Evolutionary conservation across 2,113 vertebrate species (phyloP), one percentile per base, ranked within the genome.

Genomic region (Scopus umbretta): DNA sequence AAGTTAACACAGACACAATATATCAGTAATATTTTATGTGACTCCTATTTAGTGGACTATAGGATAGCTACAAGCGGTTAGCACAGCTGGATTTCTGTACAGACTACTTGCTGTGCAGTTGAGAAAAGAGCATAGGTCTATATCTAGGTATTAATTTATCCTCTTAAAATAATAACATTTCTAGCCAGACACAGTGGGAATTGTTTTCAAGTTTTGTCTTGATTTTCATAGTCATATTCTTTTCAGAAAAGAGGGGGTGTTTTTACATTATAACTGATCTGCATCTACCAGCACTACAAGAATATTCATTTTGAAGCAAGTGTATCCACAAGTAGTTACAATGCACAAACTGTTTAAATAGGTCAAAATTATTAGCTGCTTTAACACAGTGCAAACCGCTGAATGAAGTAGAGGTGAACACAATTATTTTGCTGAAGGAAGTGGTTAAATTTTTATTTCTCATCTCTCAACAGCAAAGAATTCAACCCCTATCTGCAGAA

Each of bases 391-490:
- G 13, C 30, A 49, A 49, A 52, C 21, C 16, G n/a, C 36, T 68
- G 47, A 80, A 45, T 72, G 50, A 70, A 50, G 4, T 38, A 75
- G 27, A 59, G 29, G 29, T 56, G 36, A 86, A 45, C 10, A 26
- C 52, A 78, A 21, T 53, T 81, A 66, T 76, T 83, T 59, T 83
- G 15, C 34, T 76, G 67, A 80, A 49, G 22, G 36, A 67, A 6
- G 3, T 52, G 17, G 8, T 82, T 45, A 59, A 34, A 20, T 27
- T 72, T 73, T 71, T 78, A 53, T 67, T 34, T 67, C 27, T 90
- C 9, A n/a, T 93, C 16, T 97, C 76, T 93, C 79, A 61, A 63
- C 53, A 97, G 96, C 73, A 55, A 66, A 89, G 50, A 52, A 89
- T 16, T 72, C 62, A 94, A 68, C 76, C 34, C 14, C 59, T 86